These are phyloP conservation scores for Trichoplax adhaerens DNA, from an alignment of 37 sponge, comb jelly and placozoan species.

Conservation along the genomic window DNA sequence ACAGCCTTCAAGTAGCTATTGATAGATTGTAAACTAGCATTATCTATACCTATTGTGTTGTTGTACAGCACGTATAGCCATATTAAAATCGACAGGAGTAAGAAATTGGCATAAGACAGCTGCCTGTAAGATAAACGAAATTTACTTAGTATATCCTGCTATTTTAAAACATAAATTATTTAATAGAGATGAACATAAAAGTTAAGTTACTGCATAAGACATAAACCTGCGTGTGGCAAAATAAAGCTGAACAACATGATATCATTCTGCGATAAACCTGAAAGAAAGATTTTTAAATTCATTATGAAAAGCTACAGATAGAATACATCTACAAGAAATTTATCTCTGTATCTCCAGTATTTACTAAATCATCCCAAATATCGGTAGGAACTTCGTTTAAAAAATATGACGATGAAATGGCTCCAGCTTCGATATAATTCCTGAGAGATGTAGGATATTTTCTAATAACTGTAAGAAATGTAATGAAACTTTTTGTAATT, in stretches of 20 bases:
- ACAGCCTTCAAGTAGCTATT: too few relatives aligned
- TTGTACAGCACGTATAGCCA: too few relatives aligned
- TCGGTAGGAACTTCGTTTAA: conserved; percentile 21
- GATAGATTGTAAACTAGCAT: too few relatives aligned
- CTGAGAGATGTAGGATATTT: conserved; percentile 43
- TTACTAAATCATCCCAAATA: conserved; percentile 43
- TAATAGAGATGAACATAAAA: too few relatives aligned
- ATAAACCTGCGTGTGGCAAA: conserved; percentile 22
- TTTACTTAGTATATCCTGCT: too few relatives aligned
- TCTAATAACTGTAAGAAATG: not conserved
- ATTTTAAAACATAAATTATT: too few relatives aligned
- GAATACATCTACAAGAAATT: not conserved
- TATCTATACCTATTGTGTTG: too few relatives aligned
- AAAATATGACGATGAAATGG: conserved; percentile 41
- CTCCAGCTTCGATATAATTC: conserved; percentile 57
- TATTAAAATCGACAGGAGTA: too few relatives aligned
- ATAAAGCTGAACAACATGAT: conserved; percentile 28
- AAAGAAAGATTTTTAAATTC: not conserved
- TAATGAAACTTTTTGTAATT: conserved; percentile 18
- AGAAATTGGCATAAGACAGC: too few relatives aligned
- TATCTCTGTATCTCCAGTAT: conserved; percentile 2
- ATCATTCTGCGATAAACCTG: conserved; percentile 34
- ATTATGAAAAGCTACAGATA: not conserved
- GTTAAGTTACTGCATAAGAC: too few relatives aligned
- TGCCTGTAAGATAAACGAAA: too few relatives aligned